Percentiles rank a stretch among this genome's conserved stretches.
These are phyloP conservation scores for Plumapathes pennacea DNA, from an alignment of 92 coral and sea anemone genomes.

Conservation along the genomic window DNA sequence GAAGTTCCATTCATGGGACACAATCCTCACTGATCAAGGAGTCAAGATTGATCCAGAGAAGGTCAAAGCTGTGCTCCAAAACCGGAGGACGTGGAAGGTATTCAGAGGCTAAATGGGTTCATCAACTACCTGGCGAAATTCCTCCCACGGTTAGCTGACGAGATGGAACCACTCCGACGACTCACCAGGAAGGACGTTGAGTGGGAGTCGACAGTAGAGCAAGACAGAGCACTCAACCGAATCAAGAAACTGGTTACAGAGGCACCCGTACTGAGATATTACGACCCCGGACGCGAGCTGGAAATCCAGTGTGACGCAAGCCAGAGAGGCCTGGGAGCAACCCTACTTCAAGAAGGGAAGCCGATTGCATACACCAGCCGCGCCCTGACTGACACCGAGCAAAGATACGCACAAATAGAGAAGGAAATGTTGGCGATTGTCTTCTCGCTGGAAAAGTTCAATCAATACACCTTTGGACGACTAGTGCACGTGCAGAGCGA, in stretches of 20 bases:
- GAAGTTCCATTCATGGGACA: conserved; percentile 54
- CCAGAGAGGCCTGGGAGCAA: conserved; percentile 20
- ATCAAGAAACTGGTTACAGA: conserved; percentile 27
- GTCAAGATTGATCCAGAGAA: conserved; percentile 47
- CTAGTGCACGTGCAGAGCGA: conserved; percentile 27
- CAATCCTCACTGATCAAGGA: conserved; percentile 17
- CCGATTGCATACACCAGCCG: conserved; percentile 42
- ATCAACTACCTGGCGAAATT: conserved; percentile 43
- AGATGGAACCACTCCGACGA: conserved; percentile 35
- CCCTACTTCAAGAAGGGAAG: conserved; percentile 24
- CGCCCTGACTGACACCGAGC: conserved; percentile 29
- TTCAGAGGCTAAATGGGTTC: conserved; percentile 32
- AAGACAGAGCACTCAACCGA: conserved; percentile 26
- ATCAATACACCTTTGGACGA: conserved; percentile 37
- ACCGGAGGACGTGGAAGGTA: conserved; percentile 39
- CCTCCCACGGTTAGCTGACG: conserved; percentile 31
- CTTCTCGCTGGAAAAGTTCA: conserved; percentile 25
- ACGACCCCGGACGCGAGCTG: conserved; percentile 24
- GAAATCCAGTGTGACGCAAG: conserved; percentile 33
- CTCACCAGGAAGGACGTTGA: conserved; percentile 20
- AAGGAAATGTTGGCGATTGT: conserved; percentile 44
- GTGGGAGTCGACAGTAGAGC: conserved; percentile 26
- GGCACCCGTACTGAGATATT: conserved; percentile 31
- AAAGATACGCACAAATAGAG: conserved; percentile 35
- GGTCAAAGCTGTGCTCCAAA: conserved; percentile 41